Percentiles rank a stretch among this genome's conserved stretches.
Conservation (phyloP, 2,888 invertebrate species). For the Cephalotes varians region DNA sequence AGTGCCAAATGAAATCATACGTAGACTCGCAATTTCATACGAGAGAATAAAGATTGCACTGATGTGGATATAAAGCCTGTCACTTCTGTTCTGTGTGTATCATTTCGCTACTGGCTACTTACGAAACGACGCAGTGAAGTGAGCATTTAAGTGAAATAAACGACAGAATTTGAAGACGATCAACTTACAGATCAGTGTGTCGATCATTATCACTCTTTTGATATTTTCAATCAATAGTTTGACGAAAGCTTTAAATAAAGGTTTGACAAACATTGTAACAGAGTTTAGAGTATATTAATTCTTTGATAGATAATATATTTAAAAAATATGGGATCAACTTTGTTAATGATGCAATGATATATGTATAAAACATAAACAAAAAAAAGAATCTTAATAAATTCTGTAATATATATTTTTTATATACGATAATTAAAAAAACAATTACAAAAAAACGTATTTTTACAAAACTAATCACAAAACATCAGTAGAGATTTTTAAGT, state of each 20-base stretch:
- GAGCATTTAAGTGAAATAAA: not conserved
- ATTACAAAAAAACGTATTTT: too few relatives aligned
- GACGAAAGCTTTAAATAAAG: too few relatives aligned
- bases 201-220: not conserved
- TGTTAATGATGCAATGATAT: not conserved
- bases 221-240: too few relatives aligned
- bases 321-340: too few relatives aligned
- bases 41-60: too few relatives aligned
- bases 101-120: slow-evolving; percentile 47
- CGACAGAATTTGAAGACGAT: not conserved
- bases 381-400: not conserved
- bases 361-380: not conserved
- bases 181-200: slow-evolving; percentile 14
- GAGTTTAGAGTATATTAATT: not conserved
- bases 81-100: slow-evolving; percentile 47
- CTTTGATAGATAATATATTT: not conserved
- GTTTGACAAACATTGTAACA: not conserved
- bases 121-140: slow-evolving; percentile 12
- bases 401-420: not conserved
- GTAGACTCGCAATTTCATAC: too few relatives aligned
- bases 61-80: slow-evolving; percentile 57
- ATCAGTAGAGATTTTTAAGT: not conserved
- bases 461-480: too few relatives aligned
- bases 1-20: too few relatives aligned
- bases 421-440: too few relatives aligned